Evolutionary conservation across 1,140 invertebrate species (phyloP).

Genomic region (Pseudomyrmex sp.): DNA sequence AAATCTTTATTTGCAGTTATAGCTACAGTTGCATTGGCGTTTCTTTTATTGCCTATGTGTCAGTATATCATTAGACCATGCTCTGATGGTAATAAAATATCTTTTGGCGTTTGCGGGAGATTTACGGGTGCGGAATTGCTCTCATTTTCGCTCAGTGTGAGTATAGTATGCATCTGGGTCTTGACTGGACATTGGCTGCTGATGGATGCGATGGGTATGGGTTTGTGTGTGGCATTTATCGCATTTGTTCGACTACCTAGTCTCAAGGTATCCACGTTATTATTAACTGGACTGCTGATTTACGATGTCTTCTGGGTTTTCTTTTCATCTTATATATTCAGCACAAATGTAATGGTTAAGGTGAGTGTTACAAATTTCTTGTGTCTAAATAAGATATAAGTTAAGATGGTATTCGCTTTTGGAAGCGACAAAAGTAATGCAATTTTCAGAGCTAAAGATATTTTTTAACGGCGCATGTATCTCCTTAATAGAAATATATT

Average conservation of each 20-base stretch:
- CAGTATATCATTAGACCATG: slow-evolving; percentile 97
- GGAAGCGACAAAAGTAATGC: too few relatives aligned
- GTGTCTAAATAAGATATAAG: neutral
- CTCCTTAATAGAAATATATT: too few relatives aligned
- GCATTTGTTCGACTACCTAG: slow-evolving; percentile 98
- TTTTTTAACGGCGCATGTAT: too few relatives aligned
- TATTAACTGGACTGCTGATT: slow-evolving; percentile 96
- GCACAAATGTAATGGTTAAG: slow-evolving; percentile 99
- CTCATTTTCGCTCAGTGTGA: slow-evolving; percentile 96
- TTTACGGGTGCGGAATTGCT: slow-evolving; percentile 97
- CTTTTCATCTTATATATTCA: slow-evolving; percentile 99
- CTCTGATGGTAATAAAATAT: slow-evolving; percentile 94
- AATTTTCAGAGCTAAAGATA: too few relatives aligned
- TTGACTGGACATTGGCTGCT: slow-evolving; percentile 98
- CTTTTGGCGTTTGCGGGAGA: slow-evolving; percentile 95
- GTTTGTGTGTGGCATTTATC: slow-evolving; percentile 98
- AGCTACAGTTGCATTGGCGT: slow-evolving; percentile 97
- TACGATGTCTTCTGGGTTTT: slow-evolving; percentile 99
- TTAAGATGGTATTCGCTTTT: too few relatives aligned
- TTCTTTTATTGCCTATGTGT: slow-evolving; percentile 98
- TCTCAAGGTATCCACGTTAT: slow-evolving; percentile 97
- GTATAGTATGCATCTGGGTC: slow-evolving; percentile 98
- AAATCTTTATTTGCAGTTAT: slow-evolving; percentile 90
- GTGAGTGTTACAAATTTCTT: slow-evolving; percentile 83
- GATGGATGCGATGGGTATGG: slow-evolving; percentile 99